Percentiles rank a stretch among this genome's conserved stretches.
These are phyloP conservation scores for Lateolabrax maculatus DNA, from an alignment of 2,797 vertebrate genomes.

Conservation along the genomic window DNA sequence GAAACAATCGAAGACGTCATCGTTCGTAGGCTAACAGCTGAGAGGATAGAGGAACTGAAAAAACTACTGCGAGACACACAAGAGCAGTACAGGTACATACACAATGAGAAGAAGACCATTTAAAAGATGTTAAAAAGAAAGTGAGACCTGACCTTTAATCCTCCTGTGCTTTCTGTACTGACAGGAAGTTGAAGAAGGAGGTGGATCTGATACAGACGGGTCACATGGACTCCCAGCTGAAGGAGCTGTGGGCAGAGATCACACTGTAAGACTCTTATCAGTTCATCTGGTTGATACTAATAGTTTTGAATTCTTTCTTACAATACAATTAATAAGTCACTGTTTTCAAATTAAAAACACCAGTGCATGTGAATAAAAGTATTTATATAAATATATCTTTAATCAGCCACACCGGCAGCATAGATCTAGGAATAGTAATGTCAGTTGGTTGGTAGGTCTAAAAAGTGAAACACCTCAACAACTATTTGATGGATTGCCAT, in stretches of 20 bases:
- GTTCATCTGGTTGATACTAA: conserved; percentile 1
- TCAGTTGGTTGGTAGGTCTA: not conserved
- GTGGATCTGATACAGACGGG: conserved; percentile 95
- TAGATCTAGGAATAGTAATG: not conserved
- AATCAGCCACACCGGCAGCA: not conserved
- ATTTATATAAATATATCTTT: not conserved
- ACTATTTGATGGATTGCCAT: not conserved
- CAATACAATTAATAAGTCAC: not conserved
- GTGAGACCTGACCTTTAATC: not conserved
- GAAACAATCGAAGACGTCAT: conserved; percentile 99
- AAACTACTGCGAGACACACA: conserved; percentile 96
- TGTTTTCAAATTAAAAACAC: not conserved
- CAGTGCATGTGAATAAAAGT: no score
- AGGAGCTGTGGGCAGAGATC: conserved; percentile 95
- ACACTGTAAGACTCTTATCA: conserved; percentile 85
- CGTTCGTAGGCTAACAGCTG: conserved; percentile 94
- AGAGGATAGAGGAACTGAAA: conserved; percentile 97
- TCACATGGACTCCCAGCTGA: conserved; percentile 95
- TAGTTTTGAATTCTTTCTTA: not conserved
- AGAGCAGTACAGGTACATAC: conserved; percentile 94
- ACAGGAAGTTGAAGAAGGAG: conserved; percentile 96
- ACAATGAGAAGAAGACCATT: not conserved
- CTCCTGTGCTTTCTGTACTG: conserved; percentile 12
- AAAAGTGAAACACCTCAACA: not conserved
- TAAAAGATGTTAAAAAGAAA: not conserved